Evolutionary conservation across 2,797 vertebrate genomes (phyloP).

Genomic region (Propithecus deckenii): DNA sequence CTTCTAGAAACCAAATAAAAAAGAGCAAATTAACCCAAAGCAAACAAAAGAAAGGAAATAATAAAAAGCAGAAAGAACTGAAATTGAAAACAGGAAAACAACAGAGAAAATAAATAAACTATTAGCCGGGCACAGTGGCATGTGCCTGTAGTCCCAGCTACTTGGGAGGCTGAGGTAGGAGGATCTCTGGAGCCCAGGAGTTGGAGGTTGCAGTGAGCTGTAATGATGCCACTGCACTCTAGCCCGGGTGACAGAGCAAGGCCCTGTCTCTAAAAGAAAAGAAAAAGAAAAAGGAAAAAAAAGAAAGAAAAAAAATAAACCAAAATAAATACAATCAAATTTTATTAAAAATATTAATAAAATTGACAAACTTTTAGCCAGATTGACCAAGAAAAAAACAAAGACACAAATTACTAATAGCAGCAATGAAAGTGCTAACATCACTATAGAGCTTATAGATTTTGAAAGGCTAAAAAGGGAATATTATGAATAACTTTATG

Average conservation of each 20-base stretch:
- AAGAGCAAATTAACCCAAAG: no score
- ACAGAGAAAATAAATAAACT: no score
- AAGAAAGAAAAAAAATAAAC: neutral
- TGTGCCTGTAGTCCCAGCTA: neutral
- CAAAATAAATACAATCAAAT: neutral
- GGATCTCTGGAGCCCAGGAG: neutral
- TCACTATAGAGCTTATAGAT: neutral
- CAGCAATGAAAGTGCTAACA: neutral
- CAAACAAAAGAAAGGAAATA: no score
- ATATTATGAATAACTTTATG: neutral
- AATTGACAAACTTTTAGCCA: neutral
- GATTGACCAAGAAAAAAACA: neutral
- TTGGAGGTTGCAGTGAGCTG: neutral
- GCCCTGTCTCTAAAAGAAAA: no score
- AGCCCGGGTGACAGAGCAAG: neutral
- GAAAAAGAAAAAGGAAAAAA: no score
- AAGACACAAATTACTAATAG: neutral
- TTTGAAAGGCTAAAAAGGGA: neutral
- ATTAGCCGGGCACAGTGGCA: neutral
- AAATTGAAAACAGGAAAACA: no score
- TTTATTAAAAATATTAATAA: neutral
- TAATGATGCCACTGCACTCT: neutral
- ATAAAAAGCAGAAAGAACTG: no score
- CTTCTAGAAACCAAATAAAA: neutral
- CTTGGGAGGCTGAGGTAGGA: neutral